Evolutionary conservation across 2,113 vertebrate species (phyloP), one percentile per base, ranked within the genome.

Genomic region (Dasyurus viverrinus): DNA sequence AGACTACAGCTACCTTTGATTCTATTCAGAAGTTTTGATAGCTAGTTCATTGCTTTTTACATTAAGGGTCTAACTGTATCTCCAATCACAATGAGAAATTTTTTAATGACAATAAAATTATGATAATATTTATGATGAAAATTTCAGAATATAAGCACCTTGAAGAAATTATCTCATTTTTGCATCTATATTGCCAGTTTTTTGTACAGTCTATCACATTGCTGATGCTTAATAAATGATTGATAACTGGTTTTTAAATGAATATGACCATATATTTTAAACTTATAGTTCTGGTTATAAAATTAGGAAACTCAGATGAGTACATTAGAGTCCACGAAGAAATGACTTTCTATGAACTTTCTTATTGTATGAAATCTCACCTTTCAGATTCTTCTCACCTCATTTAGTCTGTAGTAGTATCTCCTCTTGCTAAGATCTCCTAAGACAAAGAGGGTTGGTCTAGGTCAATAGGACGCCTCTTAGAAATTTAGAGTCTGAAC

Each of bases 361-460:
- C 68, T 84, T 84, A 84, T 84, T 84, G 36, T 84, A 84, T 84
- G 68, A 84, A 84, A 42, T 84, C 68, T 84, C 68, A 84, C 68
- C 68, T 84, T 84, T 84, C 68, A 84, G 68, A 84, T 84, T 76
- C 68, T 84, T 84, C 36, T 84, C 68, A 84, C 68, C 68, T 12
- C 68, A 84, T 42, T 42, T 42, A 84, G 68, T 84, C 68, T 84
- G 68, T 84, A 84, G 68, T 84, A 84, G 68, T 84, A 84, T 84
- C 68, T 84, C 68, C n/a, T 84, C 68, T 84, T 84, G 68, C 68
- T 84, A 84, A 84, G 68, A 19, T 84, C 68, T 84, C 68, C 68
- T 42, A 84, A 84, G 68, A 84, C 68, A 84, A 84, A 84, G 68
- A 84, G 68, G n/a, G n/a, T 84, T 84, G 68, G 68, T 84, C 68